phyloP scores from a whole-genome alignment of 1,140 invertebrate species.

The Pseudomyrmex sp. region DNA sequence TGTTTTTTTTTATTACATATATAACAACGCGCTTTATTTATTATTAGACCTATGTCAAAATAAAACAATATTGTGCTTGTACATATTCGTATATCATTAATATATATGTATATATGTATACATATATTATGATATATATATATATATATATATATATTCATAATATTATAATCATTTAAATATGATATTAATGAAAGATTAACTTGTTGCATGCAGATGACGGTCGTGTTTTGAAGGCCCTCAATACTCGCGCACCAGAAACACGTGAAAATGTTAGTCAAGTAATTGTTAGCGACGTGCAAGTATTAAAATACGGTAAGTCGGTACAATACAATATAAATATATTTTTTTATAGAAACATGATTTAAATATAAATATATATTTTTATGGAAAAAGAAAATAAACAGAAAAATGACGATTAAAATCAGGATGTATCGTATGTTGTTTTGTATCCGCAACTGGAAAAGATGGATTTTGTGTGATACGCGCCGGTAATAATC shows the following conservation, averaged over 20 bases:
- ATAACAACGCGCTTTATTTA: too few species aligned
- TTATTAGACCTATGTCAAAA: too few species aligned
- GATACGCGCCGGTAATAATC: background rate
- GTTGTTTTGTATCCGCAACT: too few species aligned
- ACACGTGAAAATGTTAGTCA: slow-evolving; percentile 80
- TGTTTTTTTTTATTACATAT: too few species aligned
- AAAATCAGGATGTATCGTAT: background rate
- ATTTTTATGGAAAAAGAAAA: background rate
- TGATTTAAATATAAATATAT: too few species aligned
- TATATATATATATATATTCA: background rate
- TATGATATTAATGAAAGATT: slow-evolving; percentile 26
- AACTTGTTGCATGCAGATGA: slow-evolving; percentile 88
- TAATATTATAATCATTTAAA: slow-evolving; percentile 31
- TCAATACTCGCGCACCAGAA: slow-evolving; percentile 90
- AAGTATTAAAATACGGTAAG: slow-evolving; percentile 84
- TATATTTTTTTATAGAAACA: background rate
- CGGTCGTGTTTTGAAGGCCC: slow-evolving; percentile 96
- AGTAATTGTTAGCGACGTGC: slow-evolving; percentile 83
- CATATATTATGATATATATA: background rate
- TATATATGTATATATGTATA: slow-evolving; percentile 12
- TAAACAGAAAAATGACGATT: background rate
- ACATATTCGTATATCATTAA: slow-evolving; percentile 30
- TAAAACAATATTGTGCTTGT: background rate
- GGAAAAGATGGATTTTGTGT: too few species aligned
- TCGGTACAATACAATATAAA: slow-evolving; percentile 14